phyloP scores from a whole-genome alignment of 2,113 vertebrate species.

The Spermophilus dauricus region DNA sequence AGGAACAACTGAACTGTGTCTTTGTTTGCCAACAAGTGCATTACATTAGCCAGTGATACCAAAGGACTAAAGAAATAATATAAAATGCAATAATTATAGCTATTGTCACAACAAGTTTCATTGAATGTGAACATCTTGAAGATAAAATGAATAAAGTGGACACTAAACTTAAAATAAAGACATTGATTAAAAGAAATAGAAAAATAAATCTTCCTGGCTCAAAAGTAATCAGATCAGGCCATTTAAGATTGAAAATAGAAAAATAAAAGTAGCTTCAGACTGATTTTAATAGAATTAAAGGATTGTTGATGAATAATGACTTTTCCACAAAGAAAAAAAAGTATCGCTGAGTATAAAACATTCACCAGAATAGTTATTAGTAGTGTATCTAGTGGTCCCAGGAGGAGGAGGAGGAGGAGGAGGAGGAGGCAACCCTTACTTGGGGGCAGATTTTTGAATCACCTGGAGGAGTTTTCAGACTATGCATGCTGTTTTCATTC shows the following conservation, averaged over 20 bases:
- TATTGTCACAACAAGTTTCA: conserved; percentile 63
- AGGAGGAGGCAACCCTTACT: too few species aligned
- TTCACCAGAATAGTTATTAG: neutral
- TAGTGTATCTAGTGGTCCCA: neutral
- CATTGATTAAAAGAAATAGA: conserved; percentile 59
- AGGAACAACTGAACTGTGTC: conserved; percentile 23
- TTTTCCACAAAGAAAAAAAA: conserved; percentile 36
- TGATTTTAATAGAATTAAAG: conserved; percentile 64
- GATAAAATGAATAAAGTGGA: conserved; percentile 39
- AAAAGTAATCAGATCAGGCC: conserved; percentile 52
- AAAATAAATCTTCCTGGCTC: conserved; percentile 40
- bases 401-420: neutral
- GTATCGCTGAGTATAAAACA: neutral
- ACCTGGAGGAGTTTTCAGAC: neutral
- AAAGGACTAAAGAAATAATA: conserved; percentile 32
- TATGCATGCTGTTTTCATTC: neutral
- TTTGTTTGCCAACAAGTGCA: conserved; percentile 64
- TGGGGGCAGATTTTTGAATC: neutral
- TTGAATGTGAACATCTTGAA: conserved; percentile 57
- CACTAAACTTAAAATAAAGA: conserved; percentile 63
- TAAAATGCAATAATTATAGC: conserved; percentile 41
- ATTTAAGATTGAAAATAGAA: conserved; percentile 62
- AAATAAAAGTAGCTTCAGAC: conserved; percentile 34
- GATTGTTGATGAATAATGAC: conserved; percentile 37
- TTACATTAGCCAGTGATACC: conserved; percentile 65